Percentiles rank a stretch among this genome's conserved stretches.
Evolutionary conservation across 2,888 invertebrate species (phyloP).

Genomic region (Alviniconcha strummeri): DNA sequence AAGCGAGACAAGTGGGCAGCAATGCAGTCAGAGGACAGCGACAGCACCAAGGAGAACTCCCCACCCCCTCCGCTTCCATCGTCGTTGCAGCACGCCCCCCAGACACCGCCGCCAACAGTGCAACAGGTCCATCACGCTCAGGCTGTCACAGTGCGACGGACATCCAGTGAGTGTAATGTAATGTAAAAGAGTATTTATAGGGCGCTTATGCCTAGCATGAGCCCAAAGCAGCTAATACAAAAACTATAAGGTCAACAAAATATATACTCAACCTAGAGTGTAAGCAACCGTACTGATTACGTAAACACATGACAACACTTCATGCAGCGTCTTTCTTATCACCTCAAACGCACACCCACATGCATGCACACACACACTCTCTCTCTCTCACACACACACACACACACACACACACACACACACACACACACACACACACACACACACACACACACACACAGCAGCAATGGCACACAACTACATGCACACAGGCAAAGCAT

Average conservation of each 20-base stretch:
- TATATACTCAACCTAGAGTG: too few species aligned
- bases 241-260: too few species aligned
- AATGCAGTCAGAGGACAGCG: slow-evolving; percentile 46
- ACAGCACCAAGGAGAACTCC: slow-evolving; percentile 57
- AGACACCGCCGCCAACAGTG: background rate
- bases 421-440: background rate
- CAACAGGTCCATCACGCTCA: slow-evolving; percentile 28
- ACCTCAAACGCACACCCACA: too few species aligned
- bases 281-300: too few species aligned
- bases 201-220: too few species aligned
- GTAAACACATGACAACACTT: too few species aligned
- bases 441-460: background rate
- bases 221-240: too few species aligned
- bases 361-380: background rate
- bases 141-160: slow-evolving; percentile 40
- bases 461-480: too few species aligned
- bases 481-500: too few species aligned
- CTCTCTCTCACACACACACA: background rate
- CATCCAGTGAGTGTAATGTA: slow-evolving; percentile 48
- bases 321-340: too few species aligned
- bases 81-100: background rate
- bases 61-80: slow-evolving; percentile 49
- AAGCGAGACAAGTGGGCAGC: slow-evolving; percentile 46
- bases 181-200: too few species aligned
- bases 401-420: background rate